These are phyloP conservation scores for Odocoileus virginianus DNA, from an alignment of 2,113 vertebrate genomes.

Conservation along the genomic window DNA sequence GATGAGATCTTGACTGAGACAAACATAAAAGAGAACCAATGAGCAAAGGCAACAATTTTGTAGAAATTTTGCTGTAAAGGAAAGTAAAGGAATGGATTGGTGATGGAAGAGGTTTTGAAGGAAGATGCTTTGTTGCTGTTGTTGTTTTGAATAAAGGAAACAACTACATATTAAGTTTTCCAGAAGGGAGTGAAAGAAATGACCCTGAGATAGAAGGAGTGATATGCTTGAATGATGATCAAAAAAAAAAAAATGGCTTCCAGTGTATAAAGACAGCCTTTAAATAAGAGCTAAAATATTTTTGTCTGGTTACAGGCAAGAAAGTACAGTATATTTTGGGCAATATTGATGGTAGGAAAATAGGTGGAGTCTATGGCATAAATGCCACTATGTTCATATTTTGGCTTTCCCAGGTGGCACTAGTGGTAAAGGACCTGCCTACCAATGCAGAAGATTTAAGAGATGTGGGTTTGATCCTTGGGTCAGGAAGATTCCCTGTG, in stretches of 20 bases:
- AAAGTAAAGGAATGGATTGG: neutral
- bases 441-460: neutral
- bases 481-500: neutral
- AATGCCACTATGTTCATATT: neutral
- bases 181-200: neutral
- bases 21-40: neutral
- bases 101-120: neutral
- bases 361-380: neutral
- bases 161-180: neutral
- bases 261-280: neutral
- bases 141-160: neutral
- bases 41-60: neutral
- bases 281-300: neutral
- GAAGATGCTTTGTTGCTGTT: neutral
- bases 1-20: neutral
- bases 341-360: neutral
- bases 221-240: neutral
- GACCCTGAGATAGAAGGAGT: neutral
- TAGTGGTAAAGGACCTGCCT: neutral
- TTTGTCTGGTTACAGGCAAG: neutral
- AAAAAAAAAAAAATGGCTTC: neutral
- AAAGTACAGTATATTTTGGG: neutral
- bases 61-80: neutral
- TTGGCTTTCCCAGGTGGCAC: neutral
- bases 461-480: neutral